Conservation (phyloP, 2,888 invertebrate genomes). For the Sesia apiformis region DNA sequence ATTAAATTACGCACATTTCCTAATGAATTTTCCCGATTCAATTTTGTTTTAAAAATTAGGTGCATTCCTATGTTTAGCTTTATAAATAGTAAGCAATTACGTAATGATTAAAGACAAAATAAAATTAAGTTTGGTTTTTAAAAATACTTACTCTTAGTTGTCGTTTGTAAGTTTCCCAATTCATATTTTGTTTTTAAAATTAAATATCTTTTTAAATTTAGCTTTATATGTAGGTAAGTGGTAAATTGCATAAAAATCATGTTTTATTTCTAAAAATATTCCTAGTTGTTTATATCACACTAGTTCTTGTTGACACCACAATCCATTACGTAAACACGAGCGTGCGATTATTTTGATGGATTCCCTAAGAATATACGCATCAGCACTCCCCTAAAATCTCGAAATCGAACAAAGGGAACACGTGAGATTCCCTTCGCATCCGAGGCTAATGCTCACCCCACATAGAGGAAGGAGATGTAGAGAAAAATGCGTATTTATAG, state of each 20-base stretch:
- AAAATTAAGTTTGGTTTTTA: too few species aligned
- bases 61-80: too few species aligned
- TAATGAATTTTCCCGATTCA: too few species aligned
- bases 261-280: neutral
- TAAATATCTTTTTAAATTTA: too few species aligned
- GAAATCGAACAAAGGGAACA: constrained; percentile 69
- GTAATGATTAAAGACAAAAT: too few species aligned
- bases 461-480: constrained; percentile 66
- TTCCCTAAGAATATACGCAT: constrained; percentile 65
- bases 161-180: too few species aligned
- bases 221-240: neutral
- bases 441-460: constrained; percentile 70
- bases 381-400: constrained; percentile 70
- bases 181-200: too few species aligned
- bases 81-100: too few species aligned
- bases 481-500: constrained; percentile 76
- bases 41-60: too few species aligned
- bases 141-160: too few species aligned
- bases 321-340: constrained; percentile 59
- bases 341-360: constrained; percentile 69
- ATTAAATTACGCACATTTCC: too few species aligned
- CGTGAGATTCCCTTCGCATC: constrained; percentile 63
- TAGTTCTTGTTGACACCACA: constrained; percentile 56
- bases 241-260: neutral
- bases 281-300: neutral